Conservation (phyloP, 2,113 vertebrate species). For the Tachycineta bicolor region DNA sequence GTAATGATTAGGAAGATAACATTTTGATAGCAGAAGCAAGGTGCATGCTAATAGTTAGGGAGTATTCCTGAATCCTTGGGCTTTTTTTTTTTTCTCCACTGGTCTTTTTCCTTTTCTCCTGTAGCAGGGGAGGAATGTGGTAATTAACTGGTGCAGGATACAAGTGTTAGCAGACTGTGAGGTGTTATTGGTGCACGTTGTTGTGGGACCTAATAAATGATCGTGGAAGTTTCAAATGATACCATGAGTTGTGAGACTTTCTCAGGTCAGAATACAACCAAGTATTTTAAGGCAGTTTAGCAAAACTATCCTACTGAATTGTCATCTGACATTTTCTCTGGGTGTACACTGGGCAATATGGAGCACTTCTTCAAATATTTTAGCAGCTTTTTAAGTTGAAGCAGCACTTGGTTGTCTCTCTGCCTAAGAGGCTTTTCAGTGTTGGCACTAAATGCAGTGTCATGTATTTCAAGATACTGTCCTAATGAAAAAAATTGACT, state of each 20-base stretch:
- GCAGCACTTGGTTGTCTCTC: not conserved
- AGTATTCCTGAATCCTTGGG: not conserved
- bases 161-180: not conserved
- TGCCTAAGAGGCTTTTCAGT: not conserved
- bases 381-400: not conserved
- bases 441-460: not conserved
- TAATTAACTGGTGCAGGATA: not conserved
- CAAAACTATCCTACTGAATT: not conserved
- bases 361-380: not conserved
- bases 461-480: accelerated
- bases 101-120: not conserved
- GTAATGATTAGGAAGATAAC: not conserved
- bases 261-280: not conserved
- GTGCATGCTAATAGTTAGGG: not conserved
- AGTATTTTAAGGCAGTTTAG: not conserved
- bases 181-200: not conserved
- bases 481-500: not conserved
- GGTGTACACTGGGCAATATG: not conserved
- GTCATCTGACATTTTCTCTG: not conserved
- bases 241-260: not conserved
- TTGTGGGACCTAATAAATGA: not conserved
- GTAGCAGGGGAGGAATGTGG: not conserved
- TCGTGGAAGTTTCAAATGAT: not conserved
- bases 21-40: not conserved
- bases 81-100: not conserved